Base-by-base conservation (phyloP, 1,140 invertebrate species). In the Brachionus rotundiformis region DNA sequence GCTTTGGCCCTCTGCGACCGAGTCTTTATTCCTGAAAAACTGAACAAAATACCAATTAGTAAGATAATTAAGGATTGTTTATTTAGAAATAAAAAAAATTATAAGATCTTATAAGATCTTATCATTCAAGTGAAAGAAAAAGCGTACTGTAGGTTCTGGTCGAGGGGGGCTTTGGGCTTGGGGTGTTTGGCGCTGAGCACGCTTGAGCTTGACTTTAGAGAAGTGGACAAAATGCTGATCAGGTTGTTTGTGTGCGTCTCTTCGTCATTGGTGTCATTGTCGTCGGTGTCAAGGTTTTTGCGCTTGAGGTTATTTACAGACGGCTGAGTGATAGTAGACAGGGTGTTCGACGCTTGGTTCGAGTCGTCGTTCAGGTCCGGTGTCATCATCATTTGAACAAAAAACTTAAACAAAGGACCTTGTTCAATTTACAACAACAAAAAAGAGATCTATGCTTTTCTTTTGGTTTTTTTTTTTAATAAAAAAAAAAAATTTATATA, bases 331-430 rank as follows among this genome's bases (percentile, higher is more conserved):
- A 25, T 23, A 4, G 36, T 31, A 4, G 39, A 19, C 2, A 31
- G 10, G 13, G 68, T 23, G 19, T 19, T 7, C n/a, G 68, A 73
- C 19, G 33, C 25, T 73, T 41, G 39, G 27, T 73, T 73, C 39
- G 68, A 73, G 29, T 73, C 68, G 23, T 73, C 68, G 68, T 73
- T 73, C 5, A 73, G 29, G 41, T 73, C 68, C 19, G 68, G 68
- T 44, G 68, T 73, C 68, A 73, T 73, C 68, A 73, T 73, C 41
- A 19, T 68, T 68, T 68, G 16, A 33, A 36, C 31, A 36, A 68
- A 68, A 33, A 68, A 68, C 16, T 33, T 16, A 68, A 68, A 33
- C 33, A 68, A 54, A 54, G 47, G 47, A 54, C 47, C 47, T 54
- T 16, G 47, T 54, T 19, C 23, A 19, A 8, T 54, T 54, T 54